phyloP scores from a whole-genome alignment of 2,888 invertebrate species.

The Bellardia bayeri region DNA sequence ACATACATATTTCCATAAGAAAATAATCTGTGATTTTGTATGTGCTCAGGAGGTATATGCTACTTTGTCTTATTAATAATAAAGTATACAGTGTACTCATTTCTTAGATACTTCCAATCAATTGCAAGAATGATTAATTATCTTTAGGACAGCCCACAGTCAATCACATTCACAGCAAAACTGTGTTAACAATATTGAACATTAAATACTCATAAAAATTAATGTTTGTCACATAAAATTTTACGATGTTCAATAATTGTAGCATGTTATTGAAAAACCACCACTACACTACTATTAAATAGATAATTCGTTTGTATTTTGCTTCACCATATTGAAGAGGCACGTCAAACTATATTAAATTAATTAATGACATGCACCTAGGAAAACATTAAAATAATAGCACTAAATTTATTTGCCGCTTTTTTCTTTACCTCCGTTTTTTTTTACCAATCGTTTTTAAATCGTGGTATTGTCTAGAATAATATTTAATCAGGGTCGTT shows the following conservation, averaged over 20 bases:
- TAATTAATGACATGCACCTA: constrained; percentile 5
- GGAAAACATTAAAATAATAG: not conserved
- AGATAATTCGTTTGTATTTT: not conserved
- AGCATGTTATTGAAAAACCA: not conserved
- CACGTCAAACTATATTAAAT: constrained; percentile 1
- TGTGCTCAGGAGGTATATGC: too few relatives aligned
- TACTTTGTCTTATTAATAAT: not conserved
- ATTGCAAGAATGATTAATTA: too few relatives aligned
- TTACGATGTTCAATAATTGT: constrained; percentile 20
- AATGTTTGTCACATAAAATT: constrained; percentile 16
- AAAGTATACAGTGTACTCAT: not conserved
- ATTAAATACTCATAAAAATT: constrained; percentile 9
- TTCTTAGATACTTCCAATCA: too few relatives aligned
- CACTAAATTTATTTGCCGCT: not conserved
- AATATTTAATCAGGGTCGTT: too few relatives aligned
- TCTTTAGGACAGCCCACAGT: not conserved
- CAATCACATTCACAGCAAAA: not conserved
- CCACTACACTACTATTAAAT: not conserved
- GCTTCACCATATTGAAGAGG: not conserved
- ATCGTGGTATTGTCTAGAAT: not conserved
- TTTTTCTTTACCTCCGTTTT: not conserved
- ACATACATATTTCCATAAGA: too few relatives aligned
- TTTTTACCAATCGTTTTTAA: not conserved
- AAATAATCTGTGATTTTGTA: too few relatives aligned
- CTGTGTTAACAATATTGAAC: not conserved